phyloP scores from a whole-genome alignment of 35 echinoderm and acorn worm genomes.

The Diadema setosum region DNA sequence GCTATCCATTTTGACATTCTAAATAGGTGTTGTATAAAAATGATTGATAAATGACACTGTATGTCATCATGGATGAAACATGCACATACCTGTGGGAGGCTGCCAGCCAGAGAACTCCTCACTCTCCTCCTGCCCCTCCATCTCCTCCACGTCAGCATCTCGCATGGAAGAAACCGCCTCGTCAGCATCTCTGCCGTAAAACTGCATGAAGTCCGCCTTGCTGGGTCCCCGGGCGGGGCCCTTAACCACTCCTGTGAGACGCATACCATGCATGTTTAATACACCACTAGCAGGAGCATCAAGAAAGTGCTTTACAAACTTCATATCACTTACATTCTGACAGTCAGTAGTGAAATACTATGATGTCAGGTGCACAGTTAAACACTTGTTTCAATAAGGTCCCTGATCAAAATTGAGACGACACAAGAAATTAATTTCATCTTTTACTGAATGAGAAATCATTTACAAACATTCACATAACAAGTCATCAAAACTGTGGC shows the following conservation, averaged over 20 bases:
- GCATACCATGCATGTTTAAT: not conserved
- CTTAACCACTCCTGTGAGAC: not conserved
- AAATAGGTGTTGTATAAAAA: not conserved
- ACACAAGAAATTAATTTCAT: not conserved
- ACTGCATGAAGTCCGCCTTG: not conserved
- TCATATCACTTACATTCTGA: not conserved
- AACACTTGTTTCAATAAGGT: not conserved
- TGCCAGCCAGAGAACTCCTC: slow-evolving; percentile 49
- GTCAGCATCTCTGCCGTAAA: not conserved
- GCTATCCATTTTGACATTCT: not conserved
- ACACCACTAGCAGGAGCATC: not conserved
- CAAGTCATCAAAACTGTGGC: too few species aligned
- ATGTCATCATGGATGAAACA: not conserved
- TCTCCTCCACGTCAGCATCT: not conserved
- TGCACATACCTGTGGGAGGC: slow-evolving; percentile 31
- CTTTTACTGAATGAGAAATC: too few species aligned
- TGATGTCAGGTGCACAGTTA: not conserved
- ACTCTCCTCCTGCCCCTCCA: not conserved
- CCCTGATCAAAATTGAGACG: not conserved
- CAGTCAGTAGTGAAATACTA: too few species aligned
- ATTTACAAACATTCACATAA: too few species aligned
- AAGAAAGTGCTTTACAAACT: not conserved
- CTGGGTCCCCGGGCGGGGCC: not conserved
- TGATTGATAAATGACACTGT: not conserved
- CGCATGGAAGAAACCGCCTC: not conserved